Evolutionary conservation across 1,140 invertebrate genomes (phyloP).

Genomic region (Fopius arisanus): DNA sequence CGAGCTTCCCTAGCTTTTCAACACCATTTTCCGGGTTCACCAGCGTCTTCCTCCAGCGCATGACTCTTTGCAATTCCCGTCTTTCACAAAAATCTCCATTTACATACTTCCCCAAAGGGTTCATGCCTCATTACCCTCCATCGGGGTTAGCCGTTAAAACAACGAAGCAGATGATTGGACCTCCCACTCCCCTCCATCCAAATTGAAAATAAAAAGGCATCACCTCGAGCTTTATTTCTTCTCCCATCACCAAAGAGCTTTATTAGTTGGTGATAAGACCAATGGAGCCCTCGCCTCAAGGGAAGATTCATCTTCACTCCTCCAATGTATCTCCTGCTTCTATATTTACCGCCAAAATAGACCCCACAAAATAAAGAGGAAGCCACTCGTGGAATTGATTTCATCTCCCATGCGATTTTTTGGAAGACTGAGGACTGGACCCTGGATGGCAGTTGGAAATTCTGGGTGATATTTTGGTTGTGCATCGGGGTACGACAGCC

Average conservation of each 20-base stretch:
- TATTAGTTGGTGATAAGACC: constrained; percentile 9
- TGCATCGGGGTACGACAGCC: not conserved
- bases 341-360: not conserved
- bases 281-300: not conserved
- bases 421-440: too few species aligned
- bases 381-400: not conserved
- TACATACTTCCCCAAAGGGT: too few species aligned
- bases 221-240: not conserved
- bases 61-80: too few species aligned
- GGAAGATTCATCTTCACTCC: not conserved
- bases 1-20: not conserved
- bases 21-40: not conserved
- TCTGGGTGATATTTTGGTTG: not conserved
- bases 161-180: not conserved
- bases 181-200: not conserved
- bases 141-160: too few species aligned
- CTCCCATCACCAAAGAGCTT: not conserved
- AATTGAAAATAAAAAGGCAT: not conserved
- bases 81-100: too few species aligned
- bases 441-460: too few species aligned
- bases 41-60: too few species aligned
- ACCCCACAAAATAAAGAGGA: not conserved
- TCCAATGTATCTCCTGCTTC: not conserved
- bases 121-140: too few species aligned
- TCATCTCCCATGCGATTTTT: too few species aligned